A percentile compares a stretch with the other conserved stretches of the same genome.
These are phyloP conservation scores for Phoeniculus purpureus DNA, from an alignment of 2,797 vertebrate genomes.

Conservation along the genomic window DNA sequence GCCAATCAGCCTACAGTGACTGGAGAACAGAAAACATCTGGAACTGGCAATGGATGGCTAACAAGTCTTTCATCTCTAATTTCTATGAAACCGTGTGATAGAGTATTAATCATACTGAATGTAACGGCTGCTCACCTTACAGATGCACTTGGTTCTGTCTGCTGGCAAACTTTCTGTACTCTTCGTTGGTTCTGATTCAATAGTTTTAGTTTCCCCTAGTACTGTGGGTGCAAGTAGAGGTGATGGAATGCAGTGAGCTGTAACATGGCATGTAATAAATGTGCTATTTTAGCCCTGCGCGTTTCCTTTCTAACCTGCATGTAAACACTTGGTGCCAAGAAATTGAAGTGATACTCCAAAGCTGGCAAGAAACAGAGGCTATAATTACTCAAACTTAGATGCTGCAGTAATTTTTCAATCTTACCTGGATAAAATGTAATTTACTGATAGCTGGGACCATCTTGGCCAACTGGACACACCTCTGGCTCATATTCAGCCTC, in stretches of 20 bases:
- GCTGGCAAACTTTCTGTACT: slow-evolving; percentile 49
- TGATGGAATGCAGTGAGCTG: slow-evolving; percentile 9
- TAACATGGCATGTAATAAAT: slow-evolving; percentile 53
- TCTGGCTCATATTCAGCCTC: too few relatives aligned
- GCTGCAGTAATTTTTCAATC: not conserved
- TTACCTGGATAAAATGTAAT: not conserved
- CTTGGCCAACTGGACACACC: too few relatives aligned
- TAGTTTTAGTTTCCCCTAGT: slow-evolving; percentile 33
- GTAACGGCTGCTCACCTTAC: slow-evolving; percentile 45
- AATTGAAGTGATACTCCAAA: not conserved
- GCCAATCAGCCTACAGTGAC: slow-evolving; percentile 44
- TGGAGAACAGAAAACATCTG: slow-evolving; percentile 47
- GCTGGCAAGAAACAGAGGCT: not conserved
- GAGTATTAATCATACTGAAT: slow-evolving; percentile 47
- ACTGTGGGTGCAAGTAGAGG: not conserved
- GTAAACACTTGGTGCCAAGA: not conserved
- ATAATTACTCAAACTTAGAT: not conserved
- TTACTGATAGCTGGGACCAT: not conserved
- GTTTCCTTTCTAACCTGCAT: slow-evolving; percentile 1
- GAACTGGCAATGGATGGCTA: slow-evolving; percentile 48
- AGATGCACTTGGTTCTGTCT: slow-evolving; percentile 35
- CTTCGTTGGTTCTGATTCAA: slow-evolving; percentile 51
- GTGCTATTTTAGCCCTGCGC: slow-evolving; percentile 1
- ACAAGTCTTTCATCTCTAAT: slow-evolving; percentile 56
- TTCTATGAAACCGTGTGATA: slow-evolving; percentile 39